Conservation (phyloP, 2,113 vertebrate genomes). For the Carollia perspicillata region DNA sequence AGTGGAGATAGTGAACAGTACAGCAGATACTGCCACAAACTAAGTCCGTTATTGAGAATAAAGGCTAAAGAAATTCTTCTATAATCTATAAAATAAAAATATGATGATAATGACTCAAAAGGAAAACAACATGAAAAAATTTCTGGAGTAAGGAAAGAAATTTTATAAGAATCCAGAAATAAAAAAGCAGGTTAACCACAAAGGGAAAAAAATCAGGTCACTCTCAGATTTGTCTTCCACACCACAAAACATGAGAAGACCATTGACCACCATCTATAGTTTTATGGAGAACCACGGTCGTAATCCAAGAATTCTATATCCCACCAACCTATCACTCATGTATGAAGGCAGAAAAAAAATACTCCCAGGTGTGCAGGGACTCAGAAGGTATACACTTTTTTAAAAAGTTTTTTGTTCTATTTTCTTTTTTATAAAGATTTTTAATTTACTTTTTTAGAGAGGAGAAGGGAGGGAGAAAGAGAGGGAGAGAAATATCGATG, state of each 20-base stretch:
- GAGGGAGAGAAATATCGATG: too few species aligned
- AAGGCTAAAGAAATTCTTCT: background rate
- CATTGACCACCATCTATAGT: background rate
- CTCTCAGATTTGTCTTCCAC: background rate
- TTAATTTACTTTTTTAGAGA: too few species aligned
- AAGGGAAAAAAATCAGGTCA: background rate
- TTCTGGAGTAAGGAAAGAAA: slow-evolving; percentile 8
- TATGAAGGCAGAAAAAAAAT: background rate
- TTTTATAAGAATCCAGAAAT: background rate
- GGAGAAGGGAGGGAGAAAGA: too few species aligned
- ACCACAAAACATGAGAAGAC: background rate
- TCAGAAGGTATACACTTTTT: background rate
- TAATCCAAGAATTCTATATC: background rate
- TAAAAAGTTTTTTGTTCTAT: background rate
- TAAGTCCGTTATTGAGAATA: background rate
- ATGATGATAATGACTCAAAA: background rate
- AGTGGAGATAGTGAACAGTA: background rate
- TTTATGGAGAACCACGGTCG: background rate
- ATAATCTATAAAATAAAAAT: background rate
- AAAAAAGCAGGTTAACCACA: background rate
- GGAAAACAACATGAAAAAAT: background rate
- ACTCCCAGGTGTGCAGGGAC: background rate
- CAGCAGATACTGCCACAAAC: background rate
- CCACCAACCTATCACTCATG: background rate
- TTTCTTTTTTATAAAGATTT: background rate